Conservation (phyloP, 2,888 invertebrate species). For the Polydrusus cervinus region DNA sequence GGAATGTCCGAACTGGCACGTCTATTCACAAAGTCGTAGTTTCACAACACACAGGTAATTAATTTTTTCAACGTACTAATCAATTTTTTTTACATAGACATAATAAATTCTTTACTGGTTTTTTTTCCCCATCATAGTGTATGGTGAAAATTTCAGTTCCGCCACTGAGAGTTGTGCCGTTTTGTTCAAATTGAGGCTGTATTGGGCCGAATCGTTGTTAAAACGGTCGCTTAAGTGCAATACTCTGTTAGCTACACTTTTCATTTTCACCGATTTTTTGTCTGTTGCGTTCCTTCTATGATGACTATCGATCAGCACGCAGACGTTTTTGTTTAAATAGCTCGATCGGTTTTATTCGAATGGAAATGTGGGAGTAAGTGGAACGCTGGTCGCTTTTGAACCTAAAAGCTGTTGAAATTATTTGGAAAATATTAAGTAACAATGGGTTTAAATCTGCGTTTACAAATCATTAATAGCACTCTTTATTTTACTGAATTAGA, state of each 20-base stretch:
- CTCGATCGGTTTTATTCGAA: conserved; percentile 40
- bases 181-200: conserved; percentile 65
- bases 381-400: conserved; percentile 31
- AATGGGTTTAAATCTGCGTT: conserved; percentile 12
- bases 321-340: conserved; percentile 45
- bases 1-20: no score
- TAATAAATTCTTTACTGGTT: no score
- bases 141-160: background rate
- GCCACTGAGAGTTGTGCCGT: conserved; percentile 17
- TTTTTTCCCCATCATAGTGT: no score
- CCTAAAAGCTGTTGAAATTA: conserved; percentile 20
- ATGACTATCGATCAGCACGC: conserved; percentile 43
- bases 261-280: conserved; percentile 58
- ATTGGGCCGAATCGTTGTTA: conserved; percentile 59
- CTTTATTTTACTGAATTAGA: background rate
- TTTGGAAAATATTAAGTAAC: conserved; percentile 20
- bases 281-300: conserved; percentile 47
- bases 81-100: no score
- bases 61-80: no score
- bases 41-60: no score
- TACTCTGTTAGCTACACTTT: conserved; percentile 62
- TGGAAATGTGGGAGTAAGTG: conserved; percentile 36
- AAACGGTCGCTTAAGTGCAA: conserved; percentile 61
- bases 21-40: no score
- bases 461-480: background rate